Percentiles rank a stretch among this genome's conserved stretches.
These are phyloP conservation scores for Phaetusa simplex DNA, from an alignment of 2,113 vertebrate genomes.

Conservation along the genomic window DNA sequence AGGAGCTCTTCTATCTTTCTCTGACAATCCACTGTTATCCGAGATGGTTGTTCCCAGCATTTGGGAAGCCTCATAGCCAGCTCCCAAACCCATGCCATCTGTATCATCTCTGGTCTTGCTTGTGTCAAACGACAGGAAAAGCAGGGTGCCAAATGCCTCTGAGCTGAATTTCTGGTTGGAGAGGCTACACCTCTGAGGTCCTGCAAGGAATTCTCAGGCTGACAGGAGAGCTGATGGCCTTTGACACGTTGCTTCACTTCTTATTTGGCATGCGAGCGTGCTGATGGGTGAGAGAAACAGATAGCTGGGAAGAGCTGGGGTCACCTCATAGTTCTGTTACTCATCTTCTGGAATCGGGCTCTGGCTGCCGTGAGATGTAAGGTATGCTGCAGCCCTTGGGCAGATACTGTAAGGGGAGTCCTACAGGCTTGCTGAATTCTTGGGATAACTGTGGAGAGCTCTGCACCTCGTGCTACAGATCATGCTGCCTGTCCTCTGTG, in stretches of 20 bases:
- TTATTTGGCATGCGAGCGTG: background rate
- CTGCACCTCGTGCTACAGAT: slow-evolving; percentile 40
- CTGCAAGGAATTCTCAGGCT: slow-evolving; percentile 15
- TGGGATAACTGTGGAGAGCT: slow-evolving; percentile 11
- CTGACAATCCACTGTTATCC: background rate
- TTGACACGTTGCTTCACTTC: background rate
- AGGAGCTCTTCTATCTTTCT: background rate
- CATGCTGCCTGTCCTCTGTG: background rate
- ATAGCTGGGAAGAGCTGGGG: background rate
- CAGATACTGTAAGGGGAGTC: slow-evolving; percentile 35
- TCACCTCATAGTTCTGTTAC: background rate
- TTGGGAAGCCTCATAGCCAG: background rate
- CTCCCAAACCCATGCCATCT: background rate
- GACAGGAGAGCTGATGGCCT: slow-evolving; percentile 6
- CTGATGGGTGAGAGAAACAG: background rate
- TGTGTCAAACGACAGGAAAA: background rate
- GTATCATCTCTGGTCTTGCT: background rate
- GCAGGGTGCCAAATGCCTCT: background rate
- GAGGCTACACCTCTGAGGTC: background rate
- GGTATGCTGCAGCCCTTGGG: background rate
- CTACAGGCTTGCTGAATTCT: background rate
- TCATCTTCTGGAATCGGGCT: background rate
- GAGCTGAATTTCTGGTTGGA: background rate
- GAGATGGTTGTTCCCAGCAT: background rate
- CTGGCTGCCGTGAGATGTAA: background rate